Percentiles rank a stretch among this genome's conserved stretches.
Conservation (phyloP, 30 jellyfish, hydroid and myxozoan species). For the Chironex yamaguchii region DNA sequence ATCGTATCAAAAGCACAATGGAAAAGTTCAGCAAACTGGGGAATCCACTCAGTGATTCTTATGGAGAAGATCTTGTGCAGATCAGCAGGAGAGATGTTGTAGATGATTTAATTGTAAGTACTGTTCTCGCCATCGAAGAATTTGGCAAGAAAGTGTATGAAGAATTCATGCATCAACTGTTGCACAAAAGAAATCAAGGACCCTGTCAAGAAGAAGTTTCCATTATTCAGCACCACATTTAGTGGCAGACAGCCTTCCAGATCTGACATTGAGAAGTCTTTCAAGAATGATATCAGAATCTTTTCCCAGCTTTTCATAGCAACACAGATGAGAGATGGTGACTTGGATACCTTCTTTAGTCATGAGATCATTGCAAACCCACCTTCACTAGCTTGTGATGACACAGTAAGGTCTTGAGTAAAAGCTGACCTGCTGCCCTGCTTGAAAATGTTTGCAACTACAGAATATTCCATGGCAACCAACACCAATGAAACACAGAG, state of each 20-base stretch:
- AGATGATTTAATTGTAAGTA: neutral
- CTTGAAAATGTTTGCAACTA: conserved; percentile 4
- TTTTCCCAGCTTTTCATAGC: conserved; percentile 55
- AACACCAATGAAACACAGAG: too few relatives aligned
- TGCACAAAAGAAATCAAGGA: too few relatives aligned
- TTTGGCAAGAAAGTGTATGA: conserved; percentile 3
- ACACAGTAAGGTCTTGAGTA: conserved; percentile 2
- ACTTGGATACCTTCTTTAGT: conserved; percentile 38
- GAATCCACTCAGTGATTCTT: conserved; percentile 15
- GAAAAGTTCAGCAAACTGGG: too few relatives aligned
- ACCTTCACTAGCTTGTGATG: conserved; percentile 54
- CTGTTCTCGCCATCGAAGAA: neutral
- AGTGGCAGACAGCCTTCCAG: conserved; percentile 19
- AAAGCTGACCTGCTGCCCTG: conserved; percentile 56
- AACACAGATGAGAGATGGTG: conserved; percentile 47
- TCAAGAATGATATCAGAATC: conserved; percentile 43
- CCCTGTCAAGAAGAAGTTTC: neutral
- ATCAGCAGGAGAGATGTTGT: neutral
- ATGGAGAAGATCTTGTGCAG: conserved; percentile 11
- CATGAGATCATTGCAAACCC: conserved; percentile 54
- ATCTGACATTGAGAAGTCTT: too few relatives aligned
- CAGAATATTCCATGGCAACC: too few relatives aligned
- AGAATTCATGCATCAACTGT: too few relatives aligned
- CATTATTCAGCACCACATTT: neutral
- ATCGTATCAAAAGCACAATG: conserved; percentile 5